Evolutionary conservation across 2,888 invertebrate genomes (phyloP).

Genomic region (Sclerodermus sp.): DNA sequence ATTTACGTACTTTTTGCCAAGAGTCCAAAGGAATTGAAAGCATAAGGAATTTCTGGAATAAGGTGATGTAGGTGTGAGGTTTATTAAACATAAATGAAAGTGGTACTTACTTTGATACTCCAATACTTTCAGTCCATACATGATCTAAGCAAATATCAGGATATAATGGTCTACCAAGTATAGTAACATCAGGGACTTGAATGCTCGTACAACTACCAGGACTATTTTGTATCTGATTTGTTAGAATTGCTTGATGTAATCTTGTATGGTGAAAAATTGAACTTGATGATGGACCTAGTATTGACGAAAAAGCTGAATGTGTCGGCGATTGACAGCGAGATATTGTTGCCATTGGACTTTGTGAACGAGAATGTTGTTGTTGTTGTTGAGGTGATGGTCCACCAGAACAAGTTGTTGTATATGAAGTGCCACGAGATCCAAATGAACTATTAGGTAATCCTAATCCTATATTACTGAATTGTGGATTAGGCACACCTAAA

Average conservation of each 20-base stretch:
- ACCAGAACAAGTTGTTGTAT: conserved; percentile 44
- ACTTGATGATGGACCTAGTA: conserved; percentile 33
- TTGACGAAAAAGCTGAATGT: conserved; percentile 46
- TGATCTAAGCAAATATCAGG: conserved; percentile 89
- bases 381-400: conserved; percentile 43
- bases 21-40: conserved; percentile 24
- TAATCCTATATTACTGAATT: conserved; percentile 32
- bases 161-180: conserved; percentile 66
- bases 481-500: conserved; percentile 40
- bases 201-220: conserved; percentile 40
- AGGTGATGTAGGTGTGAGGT: conserved; percentile 13
- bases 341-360: conserved; percentile 61
- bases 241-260: conserved; percentile 46
- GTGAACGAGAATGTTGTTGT: conserved; percentile 57
- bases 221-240: conserved; percentile 40
- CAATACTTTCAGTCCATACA: conserved; percentile 79
- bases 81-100: conserved; percentile 3
- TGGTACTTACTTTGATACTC: conserved; percentile 48
- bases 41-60: conserved; percentile 26
- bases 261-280: conserved; percentile 41
- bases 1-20: conserved; percentile 27
- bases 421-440: conserved; percentile 47
- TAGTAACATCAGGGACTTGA: conserved; percentile 38
- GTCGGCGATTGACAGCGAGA: conserved; percentile 57
- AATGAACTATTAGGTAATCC: conserved; percentile 42